Evolutionary conservation across 1,140 invertebrate genomes (phyloP).

Genomic region (Dendroctonus ponderosae): DNA sequence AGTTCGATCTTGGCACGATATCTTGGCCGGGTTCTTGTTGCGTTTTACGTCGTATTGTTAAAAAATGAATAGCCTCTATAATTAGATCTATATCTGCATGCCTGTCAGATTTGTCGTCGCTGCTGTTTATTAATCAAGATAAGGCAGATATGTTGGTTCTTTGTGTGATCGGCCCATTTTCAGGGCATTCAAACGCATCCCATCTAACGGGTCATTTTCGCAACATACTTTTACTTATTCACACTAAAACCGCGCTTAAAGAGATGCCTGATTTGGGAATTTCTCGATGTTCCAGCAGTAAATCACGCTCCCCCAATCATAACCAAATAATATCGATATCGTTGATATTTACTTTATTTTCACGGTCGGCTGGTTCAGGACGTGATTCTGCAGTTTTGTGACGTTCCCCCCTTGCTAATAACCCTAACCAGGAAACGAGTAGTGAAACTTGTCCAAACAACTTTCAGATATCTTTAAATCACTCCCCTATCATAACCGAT

Average conservation of each 20-base stretch:
- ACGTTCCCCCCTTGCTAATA: constrained; percentile 15
- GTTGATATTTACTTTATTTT: constrained; percentile 18
- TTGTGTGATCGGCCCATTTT: background rate
- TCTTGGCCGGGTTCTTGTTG: constrained; percentile 11
- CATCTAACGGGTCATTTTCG: too few relatives aligned
- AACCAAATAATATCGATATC: constrained; percentile 10
- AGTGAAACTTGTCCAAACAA: constrained; percentile 35
- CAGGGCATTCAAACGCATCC: background rate
- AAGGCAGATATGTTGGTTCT: constrained; percentile 11
- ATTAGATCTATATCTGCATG: constrained; percentile 25
- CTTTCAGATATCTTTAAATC: constrained; percentile 32
- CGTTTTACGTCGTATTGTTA: constrained; percentile 24
- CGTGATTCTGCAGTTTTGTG: constrained; percentile 19
- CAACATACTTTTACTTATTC: too few relatives aligned
- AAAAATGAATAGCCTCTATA: constrained; percentile 29
- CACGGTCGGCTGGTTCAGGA: constrained; percentile 11
- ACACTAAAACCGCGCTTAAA: too few relatives aligned
- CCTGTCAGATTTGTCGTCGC: constrained; percentile 15
- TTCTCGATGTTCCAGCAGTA: too few relatives aligned
- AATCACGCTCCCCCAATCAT: background rate
- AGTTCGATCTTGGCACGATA: constrained; percentile 35
- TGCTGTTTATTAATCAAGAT: constrained; percentile 23
- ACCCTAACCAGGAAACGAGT: constrained; percentile 22
- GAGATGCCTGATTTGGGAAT: too few relatives aligned
- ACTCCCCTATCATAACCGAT: constrained; percentile 40